Evolutionary conservation across 2,888 invertebrate species (phyloP).

Genomic region (Megastigmus dorsalis): DNA sequence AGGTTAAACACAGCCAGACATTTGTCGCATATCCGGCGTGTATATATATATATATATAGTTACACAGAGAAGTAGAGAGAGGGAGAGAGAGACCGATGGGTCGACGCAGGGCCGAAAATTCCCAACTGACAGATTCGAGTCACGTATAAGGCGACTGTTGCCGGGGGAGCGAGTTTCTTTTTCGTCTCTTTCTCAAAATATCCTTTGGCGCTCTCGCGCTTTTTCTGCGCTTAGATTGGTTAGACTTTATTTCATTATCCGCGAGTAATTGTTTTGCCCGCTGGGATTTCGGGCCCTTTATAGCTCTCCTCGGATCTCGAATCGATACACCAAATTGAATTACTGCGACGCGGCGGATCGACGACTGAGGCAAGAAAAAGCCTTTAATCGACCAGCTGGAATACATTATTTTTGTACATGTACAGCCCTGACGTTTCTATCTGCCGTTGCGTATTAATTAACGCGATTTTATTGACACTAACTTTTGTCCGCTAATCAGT

Average conservation of each 20-base stretch:
- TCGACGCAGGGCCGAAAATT: constrained; percentile 55
- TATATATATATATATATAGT: too few relatives aligned
- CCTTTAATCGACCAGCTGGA: constrained; percentile 20
- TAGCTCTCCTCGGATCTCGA: neutral
- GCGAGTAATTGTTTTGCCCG: constrained; percentile 40
- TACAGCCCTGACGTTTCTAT: neutral
- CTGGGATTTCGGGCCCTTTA: constrained; percentile 10
- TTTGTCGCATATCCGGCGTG: constrained; percentile 53
- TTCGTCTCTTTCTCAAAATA: constrained; percentile 16
- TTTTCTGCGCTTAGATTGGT: neutral
- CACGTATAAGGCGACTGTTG: constrained; percentile 53
- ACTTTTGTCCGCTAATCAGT: too few relatives aligned
- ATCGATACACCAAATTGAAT: constrained; percentile 40
- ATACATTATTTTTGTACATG: constrained; percentile 11
- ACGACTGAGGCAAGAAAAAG: neutral
- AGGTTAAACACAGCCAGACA: neutral
- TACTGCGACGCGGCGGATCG: too few relatives aligned
- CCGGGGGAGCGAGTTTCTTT: constrained; percentile 37
- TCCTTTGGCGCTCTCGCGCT: constrained; percentile 3
- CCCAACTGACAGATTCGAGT: constrained; percentile 58
- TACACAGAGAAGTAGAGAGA: too few relatives aligned
- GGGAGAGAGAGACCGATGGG: too few relatives aligned
- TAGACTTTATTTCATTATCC: constrained; percentile 31
- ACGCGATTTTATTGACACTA: neutral
- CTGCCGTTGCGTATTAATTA: neutral